These are phyloP conservation scores for Gobio gobio DNA, from an alignment of 2,113 vertebrate genomes.

Conservation along the genomic window DNA sequence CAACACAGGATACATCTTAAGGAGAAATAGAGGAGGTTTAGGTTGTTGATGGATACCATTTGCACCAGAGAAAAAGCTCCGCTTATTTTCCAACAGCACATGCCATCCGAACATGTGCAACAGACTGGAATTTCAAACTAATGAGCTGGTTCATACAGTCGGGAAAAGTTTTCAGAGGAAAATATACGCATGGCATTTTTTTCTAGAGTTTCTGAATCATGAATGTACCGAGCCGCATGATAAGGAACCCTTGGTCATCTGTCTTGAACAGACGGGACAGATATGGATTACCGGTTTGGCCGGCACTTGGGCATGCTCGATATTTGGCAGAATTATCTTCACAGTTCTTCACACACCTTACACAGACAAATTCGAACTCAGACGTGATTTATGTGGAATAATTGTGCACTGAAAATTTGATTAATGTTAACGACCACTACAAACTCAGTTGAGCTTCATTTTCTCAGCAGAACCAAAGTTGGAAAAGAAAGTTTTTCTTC, in stretches of 20 bases:
- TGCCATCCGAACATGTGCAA: neutral
- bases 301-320: neutral
- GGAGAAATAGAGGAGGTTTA: slow-evolving; percentile 21
- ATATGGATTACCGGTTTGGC: slow-evolving; percentile 33
- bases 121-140: neutral
- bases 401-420: neutral
- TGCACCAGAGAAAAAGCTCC: slow-evolving; percentile 10
- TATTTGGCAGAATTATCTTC: slow-evolving; percentile 34
- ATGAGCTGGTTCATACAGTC: neutral
- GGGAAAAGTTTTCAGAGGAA: neutral
- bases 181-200: neutral
- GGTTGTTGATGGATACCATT: neutral
- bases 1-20: slow-evolving; percentile 30
- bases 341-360: slow-evolving; percentile 29
- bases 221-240: neutral
- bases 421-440: slow-evolving; percentile 40
- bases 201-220: neutral
- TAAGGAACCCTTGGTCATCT: neutral
- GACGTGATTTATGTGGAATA: slow-evolving; percentile 26
- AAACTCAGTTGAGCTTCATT: neutral
- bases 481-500: slow-evolving; percentile 37
- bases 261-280: neutral
- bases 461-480: slow-evolving; percentile 28
- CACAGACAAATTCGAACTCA: neutral
- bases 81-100: slow-evolving; percentile 1